Evolutionary conservation across 2,888 invertebrate genomes (phyloP), one percentile per base, ranked within the genome.

Genomic region (Sminthurinus aureus): DNA sequence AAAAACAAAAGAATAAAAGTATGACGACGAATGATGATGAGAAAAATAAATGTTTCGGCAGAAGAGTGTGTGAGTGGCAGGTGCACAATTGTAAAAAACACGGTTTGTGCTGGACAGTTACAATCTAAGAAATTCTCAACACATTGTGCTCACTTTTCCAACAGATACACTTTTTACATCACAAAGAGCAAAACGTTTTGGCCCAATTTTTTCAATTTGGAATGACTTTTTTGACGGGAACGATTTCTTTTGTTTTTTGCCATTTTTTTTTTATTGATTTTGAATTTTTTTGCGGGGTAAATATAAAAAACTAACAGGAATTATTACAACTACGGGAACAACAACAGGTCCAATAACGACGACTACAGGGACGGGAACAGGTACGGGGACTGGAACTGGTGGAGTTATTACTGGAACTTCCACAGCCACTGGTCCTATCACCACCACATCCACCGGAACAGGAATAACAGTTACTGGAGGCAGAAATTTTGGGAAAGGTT

Each of bases 321-420:
- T 51, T 18, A 64, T 50, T 9, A 78, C 78, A 64, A 22, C n/a
- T 20, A 78, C 78, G 0, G 78, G 78, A 12, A 24, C 52, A 18
- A 64, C 64, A 12, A 52, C 52, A 2, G 76, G 74, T 18, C 20
- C 52, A 2, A 51, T 76, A 11, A 76, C 20, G 18, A 76, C 76
- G 6, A 20, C n/a, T 50, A 75, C 75, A 75, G 75, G 78, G 22
- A 78, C 78, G 18, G 18, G 12, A 8, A 75, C 75, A n/a, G 75
- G 75, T 6, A 20, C 51, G 11, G 52, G 76, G 50, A 22, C n/a
- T 2, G 76, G 76, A 0, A 22, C 74, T 38, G 38, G 38, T 38
- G 38, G 38, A 38, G 58, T 58, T 13, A 9, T 58, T 18, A 58
- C 58, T 13, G 0, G 1, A 74, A 74, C 71, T 3, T 18, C 13